These are phyloP conservation scores for Caenorhabditis drosophilae DNA, from an alignment of 2,888 invertebrate genomes.

Conservation along the genomic window DNA sequence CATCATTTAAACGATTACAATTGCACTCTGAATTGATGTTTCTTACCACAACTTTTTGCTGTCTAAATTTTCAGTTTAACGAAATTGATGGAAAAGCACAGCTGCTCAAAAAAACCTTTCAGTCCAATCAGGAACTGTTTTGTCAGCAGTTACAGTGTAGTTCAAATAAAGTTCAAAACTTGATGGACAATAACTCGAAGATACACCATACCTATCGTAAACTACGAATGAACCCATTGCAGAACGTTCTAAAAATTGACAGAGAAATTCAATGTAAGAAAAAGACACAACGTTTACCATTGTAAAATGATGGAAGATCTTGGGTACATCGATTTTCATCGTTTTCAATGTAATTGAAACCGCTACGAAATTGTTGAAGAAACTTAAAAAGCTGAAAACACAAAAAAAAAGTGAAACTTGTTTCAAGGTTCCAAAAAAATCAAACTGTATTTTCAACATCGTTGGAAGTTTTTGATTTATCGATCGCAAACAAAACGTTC, in stretches of 20 bases:
- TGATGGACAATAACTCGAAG: slow-evolving; percentile 16
- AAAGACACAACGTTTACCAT: background rate
- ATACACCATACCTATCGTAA: background rate
- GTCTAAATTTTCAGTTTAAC: too few relatives aligned
- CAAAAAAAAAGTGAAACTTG: background rate
- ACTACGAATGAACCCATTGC: slow-evolving; percentile 10
- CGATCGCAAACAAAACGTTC: slow-evolving; percentile 17
- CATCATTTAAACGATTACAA: slow-evolving; percentile 13
- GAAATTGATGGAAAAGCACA: too few relatives aligned
- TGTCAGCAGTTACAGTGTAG: background rate
- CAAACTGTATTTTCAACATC: background rate
- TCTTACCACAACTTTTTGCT: too few relatives aligned
- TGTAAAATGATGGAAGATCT: slow-evolving; percentile 1
- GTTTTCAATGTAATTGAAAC: slow-evolving; percentile 20
- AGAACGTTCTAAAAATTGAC: slow-evolving; percentile 10
- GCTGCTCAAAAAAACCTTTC: too few relatives aligned
- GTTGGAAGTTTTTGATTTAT: slow-evolving; percentile 4
- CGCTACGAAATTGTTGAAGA: slow-evolving; percentile 1
- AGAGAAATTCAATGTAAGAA: background rate
- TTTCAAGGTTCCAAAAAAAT: background rate
- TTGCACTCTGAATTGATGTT: slow-evolving; percentile 12
- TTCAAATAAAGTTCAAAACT: background rate
- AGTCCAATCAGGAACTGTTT: background rate
- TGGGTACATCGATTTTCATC: background rate
- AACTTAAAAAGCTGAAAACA: slow-evolving; percentile 11